These are phyloP conservation scores for Hydropsyche tenuis DNA, from an alignment of 1,140 invertebrate genomes.

Conservation along the genomic window DNA sequence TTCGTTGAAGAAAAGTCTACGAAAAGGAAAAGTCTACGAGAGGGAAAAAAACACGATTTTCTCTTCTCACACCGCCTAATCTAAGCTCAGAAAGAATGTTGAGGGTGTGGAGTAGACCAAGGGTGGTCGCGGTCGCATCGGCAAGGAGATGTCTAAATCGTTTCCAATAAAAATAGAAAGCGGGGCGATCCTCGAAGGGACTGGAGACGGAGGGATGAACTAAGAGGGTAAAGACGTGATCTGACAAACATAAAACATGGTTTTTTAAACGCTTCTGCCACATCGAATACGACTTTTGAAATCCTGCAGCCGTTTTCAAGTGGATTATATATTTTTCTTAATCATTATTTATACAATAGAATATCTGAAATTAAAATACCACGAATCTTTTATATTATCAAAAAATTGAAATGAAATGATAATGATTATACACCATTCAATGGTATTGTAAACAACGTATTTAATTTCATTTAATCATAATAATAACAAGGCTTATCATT, in stretches of 20 bases:
- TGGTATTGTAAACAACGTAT: too few relatives aligned
- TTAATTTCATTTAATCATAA: too few relatives aligned
- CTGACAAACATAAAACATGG: conserved; percentile 48
- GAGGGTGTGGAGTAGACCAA: not conserved
- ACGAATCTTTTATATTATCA: too few relatives aligned
- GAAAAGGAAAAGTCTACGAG: too few relatives aligned
- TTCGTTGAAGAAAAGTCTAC: not conserved
- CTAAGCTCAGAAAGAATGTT: not conserved
- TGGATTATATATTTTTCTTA: not conserved
- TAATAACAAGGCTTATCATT: too few relatives aligned
- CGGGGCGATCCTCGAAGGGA: conserved; percentile 26
- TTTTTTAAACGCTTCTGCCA: conserved; percentile 47
- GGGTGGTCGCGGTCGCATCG: conserved; percentile 10
- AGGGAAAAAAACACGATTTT: conserved; percentile 10
- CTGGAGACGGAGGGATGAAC: not conserved
- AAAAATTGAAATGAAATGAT: too few relatives aligned
- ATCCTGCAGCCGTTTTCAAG: not conserved
- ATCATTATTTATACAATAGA: not conserved
- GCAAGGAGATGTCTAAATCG: conserved; percentile 49
- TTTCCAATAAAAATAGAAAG: conserved; percentile 50
- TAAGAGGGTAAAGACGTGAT: conserved; percentile 47
- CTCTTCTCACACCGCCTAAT: not conserved
- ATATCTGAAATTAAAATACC: too few relatives aligned
- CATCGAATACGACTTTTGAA: not conserved
- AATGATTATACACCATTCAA: too few relatives aligned